These are phyloP conservation scores for Eolophus roseicapilla DNA, from an alignment of 2,113 vertebrate genomes.

Conservation along the genomic window DNA sequence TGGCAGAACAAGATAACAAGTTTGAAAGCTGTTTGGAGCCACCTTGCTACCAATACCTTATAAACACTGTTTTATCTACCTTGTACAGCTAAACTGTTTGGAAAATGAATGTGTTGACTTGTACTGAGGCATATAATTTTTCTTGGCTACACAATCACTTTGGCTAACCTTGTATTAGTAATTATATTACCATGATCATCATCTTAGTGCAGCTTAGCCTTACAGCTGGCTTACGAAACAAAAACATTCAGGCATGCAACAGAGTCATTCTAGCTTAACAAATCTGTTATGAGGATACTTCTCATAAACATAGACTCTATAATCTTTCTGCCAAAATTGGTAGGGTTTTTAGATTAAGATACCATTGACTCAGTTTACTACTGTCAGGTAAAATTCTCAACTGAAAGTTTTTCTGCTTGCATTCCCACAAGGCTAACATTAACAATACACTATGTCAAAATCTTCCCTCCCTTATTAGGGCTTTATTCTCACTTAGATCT, in stretches of 20 bases:
- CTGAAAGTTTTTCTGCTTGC: background rate
- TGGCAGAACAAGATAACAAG: background rate
- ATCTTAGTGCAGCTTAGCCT: conserved; percentile 19
- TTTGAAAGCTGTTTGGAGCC: background rate
- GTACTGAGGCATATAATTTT: conserved; percentile 24
- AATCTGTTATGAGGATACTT: background rate
- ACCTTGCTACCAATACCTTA: background rate
- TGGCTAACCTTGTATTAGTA: conserved; percentile 37
- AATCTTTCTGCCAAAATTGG: background rate
- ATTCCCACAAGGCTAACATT: background rate
- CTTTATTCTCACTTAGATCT: background rate
- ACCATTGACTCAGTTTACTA: background rate
- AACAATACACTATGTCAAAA: background rate
- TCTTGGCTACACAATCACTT: conserved; percentile 20
- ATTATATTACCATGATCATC: background rate
- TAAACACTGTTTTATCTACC: conserved; percentile 22
- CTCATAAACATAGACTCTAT: background rate
- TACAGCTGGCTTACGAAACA: conserved; percentile 18
- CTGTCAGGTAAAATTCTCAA: background rate
- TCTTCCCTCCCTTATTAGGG: background rate
- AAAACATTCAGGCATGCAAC: background rate
- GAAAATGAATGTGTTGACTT: conserved; percentile 42
- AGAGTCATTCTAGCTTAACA: background rate
- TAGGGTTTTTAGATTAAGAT: background rate
- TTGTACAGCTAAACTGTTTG: background rate